Conservation (phyloP, 2,113 vertebrate species). For the Calcarius ornatus region DNA sequence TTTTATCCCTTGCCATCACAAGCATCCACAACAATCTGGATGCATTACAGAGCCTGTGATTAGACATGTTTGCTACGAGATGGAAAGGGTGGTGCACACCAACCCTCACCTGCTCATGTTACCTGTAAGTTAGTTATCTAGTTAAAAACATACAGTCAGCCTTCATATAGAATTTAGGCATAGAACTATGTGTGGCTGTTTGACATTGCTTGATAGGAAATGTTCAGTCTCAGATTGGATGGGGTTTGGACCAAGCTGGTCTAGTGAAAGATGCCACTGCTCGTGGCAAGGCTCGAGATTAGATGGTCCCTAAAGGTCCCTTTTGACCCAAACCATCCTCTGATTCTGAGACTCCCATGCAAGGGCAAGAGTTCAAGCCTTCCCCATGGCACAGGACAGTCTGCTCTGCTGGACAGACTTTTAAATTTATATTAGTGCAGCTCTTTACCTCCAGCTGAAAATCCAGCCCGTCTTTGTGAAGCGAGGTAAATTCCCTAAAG, state of each 20-base stretch:
- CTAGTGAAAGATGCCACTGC: background rate
- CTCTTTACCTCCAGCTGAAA: background rate
- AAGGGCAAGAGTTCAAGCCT: background rate
- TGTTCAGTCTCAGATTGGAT: background rate
- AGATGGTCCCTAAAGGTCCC: background rate
- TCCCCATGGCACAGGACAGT: fast-evolving
- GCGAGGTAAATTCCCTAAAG: background rate
- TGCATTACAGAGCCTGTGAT: background rate
- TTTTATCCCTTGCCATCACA: background rate
- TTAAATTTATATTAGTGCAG: too few species aligned
- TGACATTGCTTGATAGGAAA: background rate
- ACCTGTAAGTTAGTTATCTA: background rate
- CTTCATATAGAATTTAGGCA: background rate
- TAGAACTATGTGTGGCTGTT: background rate
- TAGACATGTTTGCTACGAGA: fast-evolving
- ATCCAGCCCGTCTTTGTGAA: background rate
- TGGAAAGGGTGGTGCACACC: fast-evolving
- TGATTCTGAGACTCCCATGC: background rate
- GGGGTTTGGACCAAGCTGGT: background rate
- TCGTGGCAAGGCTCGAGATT: background rate
- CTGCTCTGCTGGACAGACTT: background rate
- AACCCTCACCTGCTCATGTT: too few species aligned
- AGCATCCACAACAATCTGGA: background rate
- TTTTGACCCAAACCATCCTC: background rate
- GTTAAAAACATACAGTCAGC: background rate